Conservation (phyloP, 2,113 vertebrate genomes). For the Rhynchomys soricoides region DNA sequence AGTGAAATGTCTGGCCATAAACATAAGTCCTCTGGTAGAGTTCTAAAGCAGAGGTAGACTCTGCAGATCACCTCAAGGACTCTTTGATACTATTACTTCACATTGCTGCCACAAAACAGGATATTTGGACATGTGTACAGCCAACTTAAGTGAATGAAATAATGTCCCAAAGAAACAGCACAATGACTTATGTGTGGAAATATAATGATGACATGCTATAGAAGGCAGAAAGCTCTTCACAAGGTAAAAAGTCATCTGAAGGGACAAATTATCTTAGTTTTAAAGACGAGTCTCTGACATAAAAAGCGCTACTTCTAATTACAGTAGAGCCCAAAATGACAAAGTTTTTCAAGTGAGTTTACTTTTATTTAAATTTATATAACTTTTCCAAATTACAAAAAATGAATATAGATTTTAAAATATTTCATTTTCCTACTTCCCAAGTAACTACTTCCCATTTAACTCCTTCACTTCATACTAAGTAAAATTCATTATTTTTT, state of each 20-base stretch:
- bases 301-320: background rate
- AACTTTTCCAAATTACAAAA: background rate
- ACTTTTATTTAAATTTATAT: background rate
- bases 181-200: background rate
- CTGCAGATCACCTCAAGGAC: background rate
- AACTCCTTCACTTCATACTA: background rate
- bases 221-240: background rate
- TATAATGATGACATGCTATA: background rate
- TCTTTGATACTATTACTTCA: background rate
- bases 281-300: background rate
- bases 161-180: background rate
- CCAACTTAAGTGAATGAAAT: background rate
- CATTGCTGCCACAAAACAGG: background rate
- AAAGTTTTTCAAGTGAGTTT: background rate
- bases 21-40: background rate
- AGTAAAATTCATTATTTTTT: background rate
- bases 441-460: background rate
- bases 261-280: background rate
- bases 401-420: background rate
- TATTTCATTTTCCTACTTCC: background rate
- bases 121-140: background rate
- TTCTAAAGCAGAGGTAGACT: slow-evolving; percentile 19
- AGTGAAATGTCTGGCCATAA: slow-evolving; percentile 25
- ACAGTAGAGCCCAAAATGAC: background rate
- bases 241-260: background rate